These are phyloP conservation scores for Smutsia gigantea DNA, from an alignment of 2,797 vertebrate species.

Conservation along the genomic window DNA sequence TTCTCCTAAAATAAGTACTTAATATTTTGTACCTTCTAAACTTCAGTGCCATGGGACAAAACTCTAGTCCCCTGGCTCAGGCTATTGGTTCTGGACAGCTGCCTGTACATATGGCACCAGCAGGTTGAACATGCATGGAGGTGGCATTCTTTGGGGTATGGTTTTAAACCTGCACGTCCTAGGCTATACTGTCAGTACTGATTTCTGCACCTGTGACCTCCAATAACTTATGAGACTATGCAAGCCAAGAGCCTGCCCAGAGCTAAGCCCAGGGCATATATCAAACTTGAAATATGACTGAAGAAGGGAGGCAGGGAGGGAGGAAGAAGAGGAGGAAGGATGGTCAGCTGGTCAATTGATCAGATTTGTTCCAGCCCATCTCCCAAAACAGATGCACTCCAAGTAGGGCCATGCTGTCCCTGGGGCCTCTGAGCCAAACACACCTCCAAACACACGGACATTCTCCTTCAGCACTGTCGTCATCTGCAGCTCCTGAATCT, in stretches of 20 bases:
- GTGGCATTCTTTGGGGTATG: not conserved
- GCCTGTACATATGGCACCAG: not conserved
- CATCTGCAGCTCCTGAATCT: conserved; percentile 96
- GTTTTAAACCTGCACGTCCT: not conserved
- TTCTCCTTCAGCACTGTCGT: conserved; percentile 93
- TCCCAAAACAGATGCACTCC: not conserved
- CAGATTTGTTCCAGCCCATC: not conserved
- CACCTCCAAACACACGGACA: conserved; percentile 93
- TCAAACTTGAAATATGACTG: not conserved
- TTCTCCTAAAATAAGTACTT: not conserved
- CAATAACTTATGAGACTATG: not conserved
- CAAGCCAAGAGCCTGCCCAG: not conserved
- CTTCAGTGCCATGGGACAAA: not conserved
- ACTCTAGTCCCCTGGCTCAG: not conserved
- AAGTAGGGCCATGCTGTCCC: not conserved
- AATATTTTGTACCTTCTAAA: not conserved
- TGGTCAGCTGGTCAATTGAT: no score
- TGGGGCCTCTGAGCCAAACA: not conserved
- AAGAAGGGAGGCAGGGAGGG: not conserved
- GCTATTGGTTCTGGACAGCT: not conserved
- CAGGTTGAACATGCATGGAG: not conserved
- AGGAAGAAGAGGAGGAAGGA: not conserved
- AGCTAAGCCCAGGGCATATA: not conserved
- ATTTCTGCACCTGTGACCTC: not conserved
- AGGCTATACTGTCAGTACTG: not conserved